A percentile compares a stretch with the other conserved stretches of the same genome.
phyloP scores from a whole-genome alignment of 1,140 invertebrate genomes.

The Lepidurus apus region DNA sequence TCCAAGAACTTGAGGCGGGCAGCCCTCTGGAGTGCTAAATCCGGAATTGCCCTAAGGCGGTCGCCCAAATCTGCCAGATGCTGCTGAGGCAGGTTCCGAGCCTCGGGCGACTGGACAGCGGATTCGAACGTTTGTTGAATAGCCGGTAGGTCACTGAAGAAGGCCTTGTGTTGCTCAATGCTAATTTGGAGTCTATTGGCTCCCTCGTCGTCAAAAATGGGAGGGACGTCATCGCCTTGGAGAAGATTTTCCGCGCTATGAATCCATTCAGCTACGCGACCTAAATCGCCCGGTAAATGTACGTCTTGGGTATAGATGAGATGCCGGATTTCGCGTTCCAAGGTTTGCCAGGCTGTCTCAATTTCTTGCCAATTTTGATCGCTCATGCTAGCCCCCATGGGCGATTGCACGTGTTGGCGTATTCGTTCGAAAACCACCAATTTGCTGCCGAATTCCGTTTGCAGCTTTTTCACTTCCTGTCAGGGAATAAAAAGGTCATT shows the following conservation, averaged over 20 bases:
- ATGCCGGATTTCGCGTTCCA: slow-evolving; percentile 64
- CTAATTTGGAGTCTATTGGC: slow-evolving; percentile 78
- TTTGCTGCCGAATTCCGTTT: slow-evolving; percentile 64
- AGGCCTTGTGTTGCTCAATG: slow-evolving; percentile 79
- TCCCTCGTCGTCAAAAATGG: slow-evolving; percentile 75
- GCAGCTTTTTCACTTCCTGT: slow-evolving; percentile 63
- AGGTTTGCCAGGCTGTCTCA: slow-evolving; percentile 65
- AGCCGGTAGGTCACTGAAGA: slow-evolving; percentile 74
- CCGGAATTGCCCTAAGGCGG: slow-evolving; percentile 63
- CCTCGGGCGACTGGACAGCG: slow-evolving; percentile 55
- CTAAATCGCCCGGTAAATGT: slow-evolving; percentile 72
- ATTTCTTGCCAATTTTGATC: slow-evolving; percentile 72
- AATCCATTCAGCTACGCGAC: slow-evolving; percentile 80
- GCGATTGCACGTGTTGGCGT: slow-evolving; percentile 65
- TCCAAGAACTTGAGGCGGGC: slow-evolving; percentile 80
- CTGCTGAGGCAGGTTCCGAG: slow-evolving; percentile 59
- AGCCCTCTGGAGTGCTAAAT: slow-evolving; percentile 65
- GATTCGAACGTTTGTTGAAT: slow-evolving; percentile 69
- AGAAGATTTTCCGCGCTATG: slow-evolving; percentile 77
- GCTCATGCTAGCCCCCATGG: slow-evolving; percentile 69
- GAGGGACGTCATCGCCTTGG: slow-evolving; percentile 67
- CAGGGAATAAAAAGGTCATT: slow-evolving; percentile 45
- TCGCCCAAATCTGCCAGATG: slow-evolving; percentile 73
- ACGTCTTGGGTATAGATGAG: slow-evolving; percentile 83
- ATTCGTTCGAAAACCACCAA: slow-evolving; percentile 63